phyloP scores from a whole-genome alignment of 1,140 invertebrate genomes.

The Macrostomum lignano region DNA sequence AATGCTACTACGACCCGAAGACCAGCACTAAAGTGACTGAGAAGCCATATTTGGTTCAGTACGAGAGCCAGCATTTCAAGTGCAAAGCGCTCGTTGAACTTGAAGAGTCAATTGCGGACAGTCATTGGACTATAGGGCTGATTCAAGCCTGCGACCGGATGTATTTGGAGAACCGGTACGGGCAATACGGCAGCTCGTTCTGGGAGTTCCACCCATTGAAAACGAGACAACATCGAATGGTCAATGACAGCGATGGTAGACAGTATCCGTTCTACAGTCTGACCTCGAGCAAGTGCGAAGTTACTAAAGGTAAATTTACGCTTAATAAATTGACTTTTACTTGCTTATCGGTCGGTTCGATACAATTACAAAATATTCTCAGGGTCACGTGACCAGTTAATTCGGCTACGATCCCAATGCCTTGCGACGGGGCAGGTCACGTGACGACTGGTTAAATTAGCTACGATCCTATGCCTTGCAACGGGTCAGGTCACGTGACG shows the following conservation, averaged over 20 bases:
- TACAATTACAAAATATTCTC: no score
- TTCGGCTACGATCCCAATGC: no score
- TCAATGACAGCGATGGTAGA: slow-evolving; percentile 6
- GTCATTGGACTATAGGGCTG: slow-evolving; percentile 6
- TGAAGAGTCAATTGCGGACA: neutral
- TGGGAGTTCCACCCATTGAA: slow-evolving; percentile 6
- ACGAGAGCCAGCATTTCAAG: slow-evolving; percentile 6
- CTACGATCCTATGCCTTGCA: no score
- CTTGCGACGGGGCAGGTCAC: no score
- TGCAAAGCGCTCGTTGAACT: slow-evolving; percentile 1
- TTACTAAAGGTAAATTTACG: no score
- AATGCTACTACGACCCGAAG: slow-evolving; percentile 4
- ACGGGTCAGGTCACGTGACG: no score
- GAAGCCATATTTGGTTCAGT: neutral
- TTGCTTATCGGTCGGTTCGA: no score
- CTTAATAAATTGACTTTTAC: no score
- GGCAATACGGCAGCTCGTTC: slow-evolving; percentile 4
- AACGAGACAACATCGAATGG: slow-evolving; percentile 2
- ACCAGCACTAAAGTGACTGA: slow-evolving; percentile 2
- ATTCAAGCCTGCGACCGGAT: slow-evolving; percentile 6
- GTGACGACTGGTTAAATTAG: no score
- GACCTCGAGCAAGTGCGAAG: slow-evolving; percentile 2
- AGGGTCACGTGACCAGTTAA: no score
- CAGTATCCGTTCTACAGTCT: slow-evolving; percentile 6
- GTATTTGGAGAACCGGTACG: slow-evolving; percentile 6